A percentile compares a stretch with the other conserved stretches of the same genome.
phyloP scores from a whole-genome alignment of 1,140 invertebrate species.

The Gerris buenoi region DNA sequence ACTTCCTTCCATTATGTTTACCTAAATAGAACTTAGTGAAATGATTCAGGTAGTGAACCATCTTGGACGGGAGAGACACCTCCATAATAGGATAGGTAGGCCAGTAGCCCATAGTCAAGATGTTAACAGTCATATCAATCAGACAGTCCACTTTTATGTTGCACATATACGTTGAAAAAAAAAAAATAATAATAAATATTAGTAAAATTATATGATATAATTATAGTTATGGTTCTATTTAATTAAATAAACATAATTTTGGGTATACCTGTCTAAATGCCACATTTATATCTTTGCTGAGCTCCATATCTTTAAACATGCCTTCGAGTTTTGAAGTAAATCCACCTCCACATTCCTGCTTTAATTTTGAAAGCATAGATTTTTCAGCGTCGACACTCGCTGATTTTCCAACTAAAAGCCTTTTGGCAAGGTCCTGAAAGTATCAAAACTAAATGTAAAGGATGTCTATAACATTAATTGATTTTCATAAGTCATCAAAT shows the following conservation, averaged over 20 bases:
- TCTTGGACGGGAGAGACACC: constrained; percentile 77
- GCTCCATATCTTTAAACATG: constrained; percentile 99
- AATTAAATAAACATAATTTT: too few relatives aligned
- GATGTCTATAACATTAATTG: too few relatives aligned
- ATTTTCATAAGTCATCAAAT: too few relatives aligned
- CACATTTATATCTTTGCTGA: constrained; percentile 94
- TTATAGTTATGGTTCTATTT: too few relatives aligned
- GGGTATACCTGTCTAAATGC: constrained; percentile 91
- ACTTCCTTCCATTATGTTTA: constrained; percentile 92
- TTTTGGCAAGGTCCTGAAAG: constrained; percentile 78
- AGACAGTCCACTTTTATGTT: constrained; percentile 44
- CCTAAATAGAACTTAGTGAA: constrained; percentile 95
- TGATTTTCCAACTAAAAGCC: constrained; percentile 90
- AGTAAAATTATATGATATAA: too few relatives aligned
- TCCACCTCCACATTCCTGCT: constrained; percentile 94
- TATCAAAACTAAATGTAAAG: too few relatives aligned
- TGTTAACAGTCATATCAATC: constrained; percentile 85
- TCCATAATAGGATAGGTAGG: constrained; percentile 87
- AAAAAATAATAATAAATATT: too few relatives aligned
- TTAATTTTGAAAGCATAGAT: constrained; percentile 96
- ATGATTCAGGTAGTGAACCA: constrained; percentile 85
- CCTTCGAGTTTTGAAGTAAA: constrained; percentile 96
- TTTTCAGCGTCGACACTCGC: constrained; percentile 98
- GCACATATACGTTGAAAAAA: constrained; percentile 34
- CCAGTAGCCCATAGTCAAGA: constrained; percentile 98